Percentiles rank a stretch among this genome's conserved stretches.
phyloP scores from a whole-genome alignment of 2,113 vertebrate species.

The Scolopax mira region DNA sequence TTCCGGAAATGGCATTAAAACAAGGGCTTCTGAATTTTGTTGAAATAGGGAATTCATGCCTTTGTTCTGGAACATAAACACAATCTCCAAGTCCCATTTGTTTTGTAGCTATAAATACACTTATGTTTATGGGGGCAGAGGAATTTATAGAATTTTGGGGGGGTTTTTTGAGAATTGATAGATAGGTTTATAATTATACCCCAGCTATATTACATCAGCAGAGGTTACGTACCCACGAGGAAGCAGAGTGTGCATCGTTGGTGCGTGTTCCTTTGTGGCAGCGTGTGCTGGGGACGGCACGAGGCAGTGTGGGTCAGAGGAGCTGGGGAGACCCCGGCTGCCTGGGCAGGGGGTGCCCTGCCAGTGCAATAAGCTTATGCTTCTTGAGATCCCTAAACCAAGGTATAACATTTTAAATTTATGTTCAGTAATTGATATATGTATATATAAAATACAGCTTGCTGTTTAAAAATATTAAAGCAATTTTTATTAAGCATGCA shows the following conservation, averaged over 20 bases:
- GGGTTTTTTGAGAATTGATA: neutral
- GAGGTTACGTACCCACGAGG: neutral
- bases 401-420: neutral
- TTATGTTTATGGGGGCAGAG: neutral
- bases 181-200: accelerated
- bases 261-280: neutral
- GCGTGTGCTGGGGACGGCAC: accelerated
- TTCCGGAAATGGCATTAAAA: neutral
- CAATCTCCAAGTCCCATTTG: neutral
- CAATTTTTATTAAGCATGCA: neutral
- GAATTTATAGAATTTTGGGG: no score
- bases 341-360: neutral
- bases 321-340: neutral
- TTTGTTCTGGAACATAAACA: neutral
- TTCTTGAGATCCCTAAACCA: neutral
- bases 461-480: neutral
- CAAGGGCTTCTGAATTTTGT: neutral
- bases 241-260: neutral
- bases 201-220: neutral
- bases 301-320: neutral
- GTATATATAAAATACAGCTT: neutral
- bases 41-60: neutral
- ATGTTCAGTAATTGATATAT: neutral
- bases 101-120: neutral
- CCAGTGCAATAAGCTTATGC: neutral